A percentile compares a stretch with the other conserved stretches of the same genome.
These are phyloP conservation scores for Chrysoperla carnea DNA, from an alignment of 1,140 invertebrate genomes.

Conservation along the genomic window DNA sequence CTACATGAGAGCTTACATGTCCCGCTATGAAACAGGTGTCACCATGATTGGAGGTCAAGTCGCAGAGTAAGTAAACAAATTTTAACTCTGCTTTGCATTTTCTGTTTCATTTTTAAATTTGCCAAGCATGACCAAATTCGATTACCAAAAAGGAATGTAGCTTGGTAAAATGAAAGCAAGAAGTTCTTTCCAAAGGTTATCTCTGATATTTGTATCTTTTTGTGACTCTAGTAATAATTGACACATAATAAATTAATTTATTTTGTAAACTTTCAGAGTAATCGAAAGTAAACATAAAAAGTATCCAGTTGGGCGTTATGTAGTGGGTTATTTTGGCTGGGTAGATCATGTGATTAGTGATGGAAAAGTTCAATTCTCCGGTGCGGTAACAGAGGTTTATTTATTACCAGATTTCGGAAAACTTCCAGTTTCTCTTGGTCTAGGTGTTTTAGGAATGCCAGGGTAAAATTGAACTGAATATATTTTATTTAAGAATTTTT, in stretches of 20 bases:
- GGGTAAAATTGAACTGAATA: slow-evolving; percentile 21
- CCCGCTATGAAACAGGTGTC: slow-evolving; percentile 37
- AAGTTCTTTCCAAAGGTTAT: no score
- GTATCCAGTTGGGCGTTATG: slow-evolving; percentile 18
- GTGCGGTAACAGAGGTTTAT: slow-evolving; percentile 2
- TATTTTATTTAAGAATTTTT: background rate
- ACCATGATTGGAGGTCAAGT: slow-evolving; percentile 13
- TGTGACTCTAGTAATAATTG: no score
- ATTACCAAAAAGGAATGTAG: no score
- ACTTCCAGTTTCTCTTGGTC: slow-evolving; percentile 25
- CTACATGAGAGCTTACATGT: slow-evolving; percentile 34
- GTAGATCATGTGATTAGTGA: slow-evolving; percentile 2
- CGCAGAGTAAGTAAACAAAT: background rate
- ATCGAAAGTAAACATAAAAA: slow-evolving; percentile 16
- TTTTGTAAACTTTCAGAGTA: slow-evolving; percentile 9
- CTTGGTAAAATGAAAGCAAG: no score
- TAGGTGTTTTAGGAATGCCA: slow-evolving; percentile 34
- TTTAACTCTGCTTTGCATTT: no score
- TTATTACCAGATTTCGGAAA: slow-evolving; percentile 24
- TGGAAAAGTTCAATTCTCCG: no score
- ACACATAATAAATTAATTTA: no score
- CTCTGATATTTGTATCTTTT: no score
- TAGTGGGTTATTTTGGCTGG: slow-evolving; percentile 20
- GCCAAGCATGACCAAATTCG: no score
- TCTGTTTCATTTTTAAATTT: no score